Conservation (phyloP, 2,113 vertebrate species). For the Pavo muticus region DNA sequence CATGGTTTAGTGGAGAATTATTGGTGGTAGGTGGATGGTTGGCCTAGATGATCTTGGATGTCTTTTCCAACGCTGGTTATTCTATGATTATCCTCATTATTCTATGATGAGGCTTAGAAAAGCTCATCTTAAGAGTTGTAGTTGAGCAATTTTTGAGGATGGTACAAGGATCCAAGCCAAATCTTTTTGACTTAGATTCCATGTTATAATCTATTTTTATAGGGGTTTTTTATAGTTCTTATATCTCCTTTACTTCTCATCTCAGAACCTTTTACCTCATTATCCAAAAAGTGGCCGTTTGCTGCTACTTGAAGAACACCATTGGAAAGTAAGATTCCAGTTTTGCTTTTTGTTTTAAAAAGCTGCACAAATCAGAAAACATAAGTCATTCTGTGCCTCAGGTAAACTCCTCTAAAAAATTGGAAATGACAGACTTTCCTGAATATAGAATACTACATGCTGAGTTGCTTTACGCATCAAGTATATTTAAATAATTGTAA, state of each 20-base stretch:
- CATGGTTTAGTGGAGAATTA: too few relatives aligned
- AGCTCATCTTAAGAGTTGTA: not conserved
- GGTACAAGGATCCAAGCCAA: not conserved
- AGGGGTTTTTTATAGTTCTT: not conserved
- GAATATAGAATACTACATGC: not conserved
- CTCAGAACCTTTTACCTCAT: not conserved
- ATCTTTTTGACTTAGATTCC: not conserved
- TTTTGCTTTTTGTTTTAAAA: not conserved
- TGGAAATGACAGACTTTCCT: not conserved
- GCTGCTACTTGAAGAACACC: not conserved
- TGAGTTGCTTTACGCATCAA: not conserved
- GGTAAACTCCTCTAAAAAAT: not conserved
- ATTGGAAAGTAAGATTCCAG: not conserved
- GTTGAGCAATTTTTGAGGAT: not conserved
- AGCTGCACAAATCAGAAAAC: not conserved
- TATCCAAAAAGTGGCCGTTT: not conserved
- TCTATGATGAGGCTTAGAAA: not conserved
- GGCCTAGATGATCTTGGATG: too few relatives aligned
- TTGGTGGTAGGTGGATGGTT: too few relatives aligned
- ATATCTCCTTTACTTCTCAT: not conserved
- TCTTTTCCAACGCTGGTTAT: too few relatives aligned
- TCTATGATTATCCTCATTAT: too few relatives aligned
- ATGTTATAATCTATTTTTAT: not conserved
- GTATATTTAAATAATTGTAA: not conserved
- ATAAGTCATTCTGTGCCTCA: not conserved